Evolutionary conservation across 2,888 invertebrate species (phyloP).

Genomic region (Heliconius ismenius): DNA sequence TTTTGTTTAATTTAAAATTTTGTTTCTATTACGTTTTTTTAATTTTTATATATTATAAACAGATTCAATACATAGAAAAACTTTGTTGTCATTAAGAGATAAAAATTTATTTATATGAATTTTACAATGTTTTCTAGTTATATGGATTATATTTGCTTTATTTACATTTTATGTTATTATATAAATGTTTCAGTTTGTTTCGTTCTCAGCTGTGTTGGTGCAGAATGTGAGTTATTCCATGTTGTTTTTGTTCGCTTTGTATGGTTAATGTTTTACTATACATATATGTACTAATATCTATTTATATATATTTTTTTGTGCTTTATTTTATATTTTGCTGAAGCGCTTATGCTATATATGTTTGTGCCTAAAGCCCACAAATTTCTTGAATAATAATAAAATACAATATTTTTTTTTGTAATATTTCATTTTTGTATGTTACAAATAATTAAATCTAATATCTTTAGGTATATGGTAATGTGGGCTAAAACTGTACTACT

Average conservation of each 20-base stretch:
- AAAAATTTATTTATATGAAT: neutral
- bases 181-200: conserved; percentile 51
- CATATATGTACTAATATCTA: neutral
- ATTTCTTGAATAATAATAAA: neutral
- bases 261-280: conserved; percentile 25
- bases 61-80: neutral
- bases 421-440: neutral
- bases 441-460: too few relatives aligned
- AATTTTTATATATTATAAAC: neutral
- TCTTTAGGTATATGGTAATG: too few relatives aligned
- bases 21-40: neutral
- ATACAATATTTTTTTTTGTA: neutral
- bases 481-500: too few relatives aligned
- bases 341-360: neutral
- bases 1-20: neutral
- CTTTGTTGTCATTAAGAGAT: too few relatives aligned
- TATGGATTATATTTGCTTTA: conserved; percentile 2
- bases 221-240: conserved; percentile 72
- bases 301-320: neutral
- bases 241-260: conserved; percentile 53
- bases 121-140: neutral
- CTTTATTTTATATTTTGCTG: conserved; percentile 36
- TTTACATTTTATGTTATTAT: conserved; percentile 43
- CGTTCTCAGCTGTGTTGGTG: conserved; percentile 73
- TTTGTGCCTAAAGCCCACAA: neutral